Conservation (phyloP, 2,797 vertebrate species). For the Eulemur albifrons region DNA sequence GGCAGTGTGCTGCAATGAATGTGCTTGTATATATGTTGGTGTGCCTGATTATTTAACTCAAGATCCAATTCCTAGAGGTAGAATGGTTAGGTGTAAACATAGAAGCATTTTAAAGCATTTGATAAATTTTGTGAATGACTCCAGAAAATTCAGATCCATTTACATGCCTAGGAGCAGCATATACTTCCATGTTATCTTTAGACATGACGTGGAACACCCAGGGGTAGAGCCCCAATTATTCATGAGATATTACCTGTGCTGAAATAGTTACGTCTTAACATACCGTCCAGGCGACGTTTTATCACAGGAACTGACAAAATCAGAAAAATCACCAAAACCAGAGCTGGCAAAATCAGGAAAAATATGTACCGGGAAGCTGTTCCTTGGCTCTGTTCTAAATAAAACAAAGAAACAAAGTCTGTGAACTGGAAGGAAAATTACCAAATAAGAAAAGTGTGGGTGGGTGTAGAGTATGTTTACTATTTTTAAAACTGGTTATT, state of each 20-base stretch:
- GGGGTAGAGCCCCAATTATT: not conserved
- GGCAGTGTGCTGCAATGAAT: not conserved
- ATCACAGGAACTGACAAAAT: not conserved
- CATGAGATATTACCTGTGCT: not conserved
- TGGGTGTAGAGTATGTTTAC: not conserved
- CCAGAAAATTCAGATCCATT: not conserved
- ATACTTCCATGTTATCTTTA: not conserved
- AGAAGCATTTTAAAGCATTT: not conserved
- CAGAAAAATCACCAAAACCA: not conserved
- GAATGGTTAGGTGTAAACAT: not conserved
- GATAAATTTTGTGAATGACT: not conserved
- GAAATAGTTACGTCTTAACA: rapidly evolving
- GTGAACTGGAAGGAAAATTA: conserved; percentile 16
- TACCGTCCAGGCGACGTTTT: rapidly evolving
- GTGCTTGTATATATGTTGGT: not conserved
- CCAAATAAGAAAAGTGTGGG: not conserved
- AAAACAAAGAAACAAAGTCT: conserved; percentile 39
- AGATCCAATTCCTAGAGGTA: not conserved
- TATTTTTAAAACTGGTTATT: conserved; percentile 15
- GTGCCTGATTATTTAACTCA: not conserved
- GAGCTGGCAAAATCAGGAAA: not conserved
- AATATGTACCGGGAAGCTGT: rapidly evolving
- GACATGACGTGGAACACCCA: not conserved
- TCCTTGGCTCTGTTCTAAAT: not conserved
- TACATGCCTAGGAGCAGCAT: not conserved